Percentiles rank a stretch among this genome's conserved stretches.
Conservation (phyloP, 92 coral and sea anemone species). For the Siderastrea siderea region DNA sequence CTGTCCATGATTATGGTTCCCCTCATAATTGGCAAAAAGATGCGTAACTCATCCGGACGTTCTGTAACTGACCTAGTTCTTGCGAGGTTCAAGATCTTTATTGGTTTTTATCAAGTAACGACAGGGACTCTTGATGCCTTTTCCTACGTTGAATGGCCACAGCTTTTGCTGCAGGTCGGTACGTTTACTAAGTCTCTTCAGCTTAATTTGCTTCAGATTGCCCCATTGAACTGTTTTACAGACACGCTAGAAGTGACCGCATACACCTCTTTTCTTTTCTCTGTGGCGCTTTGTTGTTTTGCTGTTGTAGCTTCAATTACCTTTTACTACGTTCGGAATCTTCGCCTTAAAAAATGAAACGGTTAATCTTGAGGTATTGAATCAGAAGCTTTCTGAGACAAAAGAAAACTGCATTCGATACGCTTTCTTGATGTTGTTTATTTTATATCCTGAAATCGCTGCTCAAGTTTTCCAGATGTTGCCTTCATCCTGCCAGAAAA, state of each 20-base stretch:
- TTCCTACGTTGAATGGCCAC: conserved; percentile 12
- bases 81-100: conserved; percentile 24
- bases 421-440: conserved; percentile 9
- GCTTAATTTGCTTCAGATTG: conserved; percentile 33
- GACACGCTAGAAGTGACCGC: not conserved
- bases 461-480: conserved; percentile 24
- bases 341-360: no score
- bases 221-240: conserved; percentile 14
- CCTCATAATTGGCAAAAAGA: not conserved
- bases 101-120: conserved; percentile 37
- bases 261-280: not conserved
- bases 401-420: conserved; percentile 6
- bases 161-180: not conserved
- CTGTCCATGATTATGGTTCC: not conserved
- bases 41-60: not conserved
- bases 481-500: conserved; percentile 7
- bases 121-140: conserved; percentile 22
- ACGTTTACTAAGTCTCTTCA: conserved; percentile 3
- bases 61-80: conserved; percentile 5
- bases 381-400: not conserved
- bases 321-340: no score
- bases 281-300: not conserved
- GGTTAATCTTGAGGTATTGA: no score
- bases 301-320: no score
- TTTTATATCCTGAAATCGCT: conserved; percentile 9